A percentile compares a stretch with the other conserved stretches of the same genome.
These are phyloP conservation scores for Spizaetus ornatus DNA, from an alignment of 2,113 vertebrate species.

Conservation along the genomic window DNA sequence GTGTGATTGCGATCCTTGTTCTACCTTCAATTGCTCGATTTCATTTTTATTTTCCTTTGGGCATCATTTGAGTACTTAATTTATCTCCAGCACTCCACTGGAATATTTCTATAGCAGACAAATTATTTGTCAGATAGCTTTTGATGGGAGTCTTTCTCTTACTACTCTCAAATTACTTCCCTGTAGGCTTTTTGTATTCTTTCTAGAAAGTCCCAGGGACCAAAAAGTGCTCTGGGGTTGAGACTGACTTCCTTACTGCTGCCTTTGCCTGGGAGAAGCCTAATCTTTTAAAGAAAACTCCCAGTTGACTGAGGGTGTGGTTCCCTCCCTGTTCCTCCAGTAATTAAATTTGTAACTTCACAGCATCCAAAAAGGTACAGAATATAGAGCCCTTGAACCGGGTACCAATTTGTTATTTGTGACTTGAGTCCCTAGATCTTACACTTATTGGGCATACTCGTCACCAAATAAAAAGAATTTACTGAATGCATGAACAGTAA, in stretches of 20 bases:
- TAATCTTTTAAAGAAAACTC: not conserved
- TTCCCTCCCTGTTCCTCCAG: not conserved
- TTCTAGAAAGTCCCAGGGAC: not conserved
- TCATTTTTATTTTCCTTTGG: not conserved
- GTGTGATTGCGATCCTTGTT: not conserved
- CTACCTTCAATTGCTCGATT: not conserved
- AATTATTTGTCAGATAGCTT: not conserved
- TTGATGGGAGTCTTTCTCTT: not conserved
- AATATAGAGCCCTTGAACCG: not conserved
- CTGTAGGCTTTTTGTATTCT: not conserved
- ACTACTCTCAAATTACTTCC: not conserved
- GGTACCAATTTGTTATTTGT: not conserved
- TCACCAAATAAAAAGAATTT: not conserved
- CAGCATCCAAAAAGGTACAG: not conserved
- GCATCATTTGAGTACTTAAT: not conserved
- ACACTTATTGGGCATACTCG: not conserved
- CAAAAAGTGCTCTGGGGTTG: not conserved
- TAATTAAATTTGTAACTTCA: not conserved
- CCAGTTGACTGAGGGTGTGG: not conserved
- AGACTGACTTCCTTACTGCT: not conserved
- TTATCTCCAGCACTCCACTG: not conserved
- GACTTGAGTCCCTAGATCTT: not conserved
- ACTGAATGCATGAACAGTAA: not conserved
- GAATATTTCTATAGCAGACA: not conserved
- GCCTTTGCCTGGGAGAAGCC: not conserved